phyloP scores from a whole-genome alignment of 1,140 invertebrate species.

The Ctenoplectra terminalis region DNA sequence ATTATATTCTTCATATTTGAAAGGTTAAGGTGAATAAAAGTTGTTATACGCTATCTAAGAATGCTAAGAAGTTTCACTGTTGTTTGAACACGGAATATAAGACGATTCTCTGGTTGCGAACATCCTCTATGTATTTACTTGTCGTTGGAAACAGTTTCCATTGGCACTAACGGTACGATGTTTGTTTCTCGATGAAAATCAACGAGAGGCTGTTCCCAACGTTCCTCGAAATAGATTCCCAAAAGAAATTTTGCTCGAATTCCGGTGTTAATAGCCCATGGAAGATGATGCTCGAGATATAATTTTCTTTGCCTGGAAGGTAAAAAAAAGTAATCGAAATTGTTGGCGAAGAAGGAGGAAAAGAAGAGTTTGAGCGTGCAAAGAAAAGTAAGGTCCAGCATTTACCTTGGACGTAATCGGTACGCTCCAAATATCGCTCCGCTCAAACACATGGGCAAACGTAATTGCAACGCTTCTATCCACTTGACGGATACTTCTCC shows the following conservation, averaged over 20 bases:
- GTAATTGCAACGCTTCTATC: slow-evolving; percentile 96
- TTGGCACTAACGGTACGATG: slow-evolving; percentile 78
- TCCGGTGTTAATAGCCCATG: slow-evolving; percentile 94
- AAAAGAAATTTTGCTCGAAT: slow-evolving; percentile 89
- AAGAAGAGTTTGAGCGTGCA: no score
- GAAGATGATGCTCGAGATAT: slow-evolving; percentile 91
- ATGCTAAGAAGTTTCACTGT: neutral
- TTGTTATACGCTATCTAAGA: slow-evolving; percentile 79
- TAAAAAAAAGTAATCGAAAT: neutral
- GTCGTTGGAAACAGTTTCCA: neutral
- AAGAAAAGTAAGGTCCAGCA: no score
- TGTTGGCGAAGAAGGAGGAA: no score
- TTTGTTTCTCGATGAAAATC: slow-evolving; percentile 92
- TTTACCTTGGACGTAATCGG: slow-evolving; percentile 91
- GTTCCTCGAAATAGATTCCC: slow-evolving; percentile 95
- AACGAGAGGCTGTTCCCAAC: slow-evolving; percentile 94
- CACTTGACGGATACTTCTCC: slow-evolving; percentile 98
- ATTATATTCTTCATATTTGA: slow-evolving; percentile 83
- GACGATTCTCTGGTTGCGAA: no score
- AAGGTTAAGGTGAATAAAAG: slow-evolving; percentile 81
- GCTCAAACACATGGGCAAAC: slow-evolving; percentile 94
- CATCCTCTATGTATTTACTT: neutral
- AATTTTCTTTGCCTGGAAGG: slow-evolving; percentile 89
- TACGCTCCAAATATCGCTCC: slow-evolving; percentile 94
- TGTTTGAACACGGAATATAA: no score